Percentiles rank a stretch among this genome's conserved stretches.
Conservation (phyloP, 2,797 vertebrate species). For the Hozukius guyotensis region DNA sequence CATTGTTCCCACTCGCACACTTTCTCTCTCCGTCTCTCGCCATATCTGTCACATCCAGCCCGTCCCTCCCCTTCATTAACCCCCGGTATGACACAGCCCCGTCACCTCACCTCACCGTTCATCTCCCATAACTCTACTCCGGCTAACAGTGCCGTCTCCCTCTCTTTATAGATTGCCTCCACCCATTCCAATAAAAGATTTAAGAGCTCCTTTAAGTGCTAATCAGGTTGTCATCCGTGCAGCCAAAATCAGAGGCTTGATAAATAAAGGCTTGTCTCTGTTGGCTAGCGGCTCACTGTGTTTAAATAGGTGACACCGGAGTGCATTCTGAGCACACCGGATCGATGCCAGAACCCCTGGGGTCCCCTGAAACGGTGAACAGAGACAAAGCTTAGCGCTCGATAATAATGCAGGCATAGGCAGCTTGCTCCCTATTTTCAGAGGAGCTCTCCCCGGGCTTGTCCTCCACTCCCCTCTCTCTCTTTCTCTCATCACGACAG, state of each 20-base stretch:
- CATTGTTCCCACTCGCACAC: conserved; percentile 34
- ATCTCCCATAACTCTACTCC: conserved; percentile 47
- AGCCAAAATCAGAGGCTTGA: conserved; percentile 79
- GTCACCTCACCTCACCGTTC: conserved; percentile 59
- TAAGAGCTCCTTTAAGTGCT: conserved; percentile 79
- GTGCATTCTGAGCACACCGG: conserved; percentile 76
- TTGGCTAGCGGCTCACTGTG: conserved; percentile 66
- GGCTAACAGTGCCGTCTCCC: conserved; percentile 38
- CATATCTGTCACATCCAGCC: conserved; percentile 43
- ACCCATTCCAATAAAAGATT: conserved; percentile 71
- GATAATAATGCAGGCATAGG: conserved; percentile 75
- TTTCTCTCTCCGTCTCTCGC: conserved; percentile 8
- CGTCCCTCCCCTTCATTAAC: conserved; percentile 62
- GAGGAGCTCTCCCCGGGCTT: conserved; percentile 58
- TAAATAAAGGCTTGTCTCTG: conserved; percentile 80
- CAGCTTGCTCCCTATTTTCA: conserved; percentile 72
- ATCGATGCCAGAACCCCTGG: conserved; percentile 83
- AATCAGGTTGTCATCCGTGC: conserved; percentile 83
- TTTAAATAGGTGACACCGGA: conserved; percentile 82
- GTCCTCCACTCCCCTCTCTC: conserved; percentile 44
- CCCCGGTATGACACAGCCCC: conserved; percentile 64
- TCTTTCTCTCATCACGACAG: conserved; percentile 39
- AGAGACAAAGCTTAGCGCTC: conserved; percentile 80
- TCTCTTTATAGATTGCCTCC: conserved; percentile 59
- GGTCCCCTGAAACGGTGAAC: conserved; percentile 77